These are phyloP conservation scores for Hirtodrosophila histrioides DNA, from an alignment of 2,888 invertebrate species.

Conservation along the genomic window DNA sequence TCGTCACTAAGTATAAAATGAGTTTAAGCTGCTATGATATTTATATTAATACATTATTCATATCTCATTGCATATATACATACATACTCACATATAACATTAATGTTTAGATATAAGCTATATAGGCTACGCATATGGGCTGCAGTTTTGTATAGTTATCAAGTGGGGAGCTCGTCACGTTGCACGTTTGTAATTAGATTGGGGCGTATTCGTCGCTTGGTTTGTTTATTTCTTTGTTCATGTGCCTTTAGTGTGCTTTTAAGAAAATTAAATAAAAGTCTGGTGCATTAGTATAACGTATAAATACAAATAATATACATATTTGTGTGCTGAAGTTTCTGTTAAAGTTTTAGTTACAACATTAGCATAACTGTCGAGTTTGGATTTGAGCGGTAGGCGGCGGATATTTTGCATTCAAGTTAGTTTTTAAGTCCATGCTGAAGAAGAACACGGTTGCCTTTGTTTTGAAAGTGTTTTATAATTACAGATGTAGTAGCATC, in stretches of 20 bases:
- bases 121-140: not conserved
- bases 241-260: constrained; percentile 60
- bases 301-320: not conserved
- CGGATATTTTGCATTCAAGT: too few relatives aligned
- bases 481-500: constrained; percentile 4
- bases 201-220: constrained; percentile 36
- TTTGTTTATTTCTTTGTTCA: constrained; percentile 70
- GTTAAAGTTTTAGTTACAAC: too few relatives aligned
- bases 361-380: too few relatives aligned
- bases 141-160: constrained; percentile 40
- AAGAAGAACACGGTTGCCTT: constrained; percentile 28
- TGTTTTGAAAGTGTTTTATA: constrained; percentile 19
- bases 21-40: constrained; percentile 56
- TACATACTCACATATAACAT: constrained; percentile 3
- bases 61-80: constrained; percentile 5
- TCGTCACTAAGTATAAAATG: constrained; percentile 25
- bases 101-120: constrained; percentile 26
- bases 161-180: constrained; percentile 37
- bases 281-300: constrained; percentile 11
- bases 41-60: constrained; percentile 14
- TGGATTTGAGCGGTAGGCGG: not conserved
- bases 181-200: constrained; percentile 35
- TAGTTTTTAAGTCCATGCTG: constrained; percentile 7
- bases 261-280: constrained; percentile 31
- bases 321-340: too few relatives aligned